These are phyloP conservation scores for Pelodiscus sinensis DNA, from an alignment of 2,113 vertebrate genomes.

Conservation along the genomic window DNA sequence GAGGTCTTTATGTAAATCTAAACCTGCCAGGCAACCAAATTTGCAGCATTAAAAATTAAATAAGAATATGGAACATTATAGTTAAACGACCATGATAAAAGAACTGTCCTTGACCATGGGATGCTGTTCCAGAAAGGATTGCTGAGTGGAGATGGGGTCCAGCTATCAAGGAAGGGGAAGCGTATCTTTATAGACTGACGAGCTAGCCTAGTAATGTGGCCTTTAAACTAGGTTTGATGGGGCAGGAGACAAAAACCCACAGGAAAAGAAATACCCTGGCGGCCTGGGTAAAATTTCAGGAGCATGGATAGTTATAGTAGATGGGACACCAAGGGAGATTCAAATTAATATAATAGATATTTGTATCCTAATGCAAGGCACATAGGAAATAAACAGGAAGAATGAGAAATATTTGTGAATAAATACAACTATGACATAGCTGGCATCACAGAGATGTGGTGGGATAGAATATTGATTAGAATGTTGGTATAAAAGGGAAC, in stretches of 20 bases:
- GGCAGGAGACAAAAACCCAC: background rate
- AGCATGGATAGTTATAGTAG: background rate
- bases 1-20: background rate
- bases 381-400: background rate
- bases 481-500: background rate
- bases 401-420: background rate
- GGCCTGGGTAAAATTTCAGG: background rate
- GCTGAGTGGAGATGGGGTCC: background rate
- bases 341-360: background rate
- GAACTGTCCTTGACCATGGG: background rate
- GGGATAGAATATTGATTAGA: background rate
- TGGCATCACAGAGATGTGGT: background rate
- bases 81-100: background rate
- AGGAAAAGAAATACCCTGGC: background rate
- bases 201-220: background rate
- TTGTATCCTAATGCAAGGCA: background rate
- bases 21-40: background rate
- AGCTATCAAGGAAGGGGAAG: background rate
- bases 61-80: background rate
- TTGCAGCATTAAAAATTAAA: background rate
- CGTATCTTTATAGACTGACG: background rate
- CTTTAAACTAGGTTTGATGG: background rate
- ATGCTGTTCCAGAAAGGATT: background rate
- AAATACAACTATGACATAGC: background rate
- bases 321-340: background rate